These are phyloP conservation scores for Riptortus pedestris DNA, from an alignment of 1,140 invertebrate genomes.

Conservation along the genomic window DNA sequence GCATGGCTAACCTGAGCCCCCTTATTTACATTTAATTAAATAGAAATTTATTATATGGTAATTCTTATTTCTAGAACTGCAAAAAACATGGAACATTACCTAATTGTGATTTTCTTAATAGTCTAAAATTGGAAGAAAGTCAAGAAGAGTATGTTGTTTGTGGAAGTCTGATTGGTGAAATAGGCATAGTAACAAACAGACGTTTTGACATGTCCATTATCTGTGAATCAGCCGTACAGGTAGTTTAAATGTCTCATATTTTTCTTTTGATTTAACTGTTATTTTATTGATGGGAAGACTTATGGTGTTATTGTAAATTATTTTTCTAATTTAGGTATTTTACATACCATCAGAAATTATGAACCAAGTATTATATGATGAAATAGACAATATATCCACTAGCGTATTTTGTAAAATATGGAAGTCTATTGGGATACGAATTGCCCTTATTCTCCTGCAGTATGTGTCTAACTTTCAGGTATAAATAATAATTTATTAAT, in stretches of 20 bases:
- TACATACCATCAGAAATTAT: background rate
- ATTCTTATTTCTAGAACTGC: slow-evolving; percentile 8
- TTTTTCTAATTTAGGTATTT: background rate
- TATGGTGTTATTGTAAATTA: too few species aligned
- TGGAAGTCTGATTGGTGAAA: slow-evolving; percentile 40
- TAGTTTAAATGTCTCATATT: slow-evolving; percentile 15
- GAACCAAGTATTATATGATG: background rate
- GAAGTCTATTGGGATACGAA: background rate
- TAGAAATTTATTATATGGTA: too few species aligned
- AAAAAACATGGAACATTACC: slow-evolving; percentile 16
- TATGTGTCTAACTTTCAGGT: background rate
- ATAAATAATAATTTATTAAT: background rate
- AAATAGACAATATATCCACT: background rate
- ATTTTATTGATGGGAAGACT: too few species aligned
- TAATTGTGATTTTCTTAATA: slow-evolving; percentile 18
- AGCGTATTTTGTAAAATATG: background rate
- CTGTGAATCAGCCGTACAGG: slow-evolving; percentile 40
- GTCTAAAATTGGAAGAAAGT: background rate
- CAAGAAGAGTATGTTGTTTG: slow-evolving; percentile 38
- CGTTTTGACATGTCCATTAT: slow-evolving; percentile 35
- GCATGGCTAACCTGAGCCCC: too few species aligned
- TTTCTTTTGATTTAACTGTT: too few species aligned
- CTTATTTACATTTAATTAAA: too few species aligned
- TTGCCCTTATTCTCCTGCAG: background rate
- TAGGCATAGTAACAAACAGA: slow-evolving; percentile 38